These are phyloP conservation scores for Saccostrea echinata DNA, from an alignment of 1,140 invertebrate genomes.

Conservation along the genomic window DNA sequence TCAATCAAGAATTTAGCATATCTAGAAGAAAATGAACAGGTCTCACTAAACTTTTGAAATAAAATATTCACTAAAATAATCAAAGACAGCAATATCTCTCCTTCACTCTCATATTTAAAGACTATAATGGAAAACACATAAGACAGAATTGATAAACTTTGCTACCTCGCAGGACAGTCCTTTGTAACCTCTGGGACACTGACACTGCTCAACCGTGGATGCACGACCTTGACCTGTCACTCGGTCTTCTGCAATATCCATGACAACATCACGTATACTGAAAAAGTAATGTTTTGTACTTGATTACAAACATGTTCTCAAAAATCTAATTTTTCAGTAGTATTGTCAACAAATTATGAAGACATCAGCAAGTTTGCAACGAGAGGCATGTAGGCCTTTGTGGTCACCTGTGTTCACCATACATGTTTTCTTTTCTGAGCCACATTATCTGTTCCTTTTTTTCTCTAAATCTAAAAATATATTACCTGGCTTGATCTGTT, in stretches of 20 bases:
- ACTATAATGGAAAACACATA: not conserved
- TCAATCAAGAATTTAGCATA: no score
- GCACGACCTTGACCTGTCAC: slow-evolving; percentile 78
- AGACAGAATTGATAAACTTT: not conserved
- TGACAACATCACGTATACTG: slow-evolving; percentile 76
- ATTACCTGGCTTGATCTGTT: slow-evolving; percentile 88
- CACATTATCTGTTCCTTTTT: no score
- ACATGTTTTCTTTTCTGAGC: no score
- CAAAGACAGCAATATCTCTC: no score
- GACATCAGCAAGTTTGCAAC: no score
- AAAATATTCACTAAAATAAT: no score
- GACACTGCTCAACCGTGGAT: slow-evolving; percentile 89
- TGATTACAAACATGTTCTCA: not conserved
- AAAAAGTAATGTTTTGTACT: not conserved
- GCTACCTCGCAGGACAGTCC: slow-evolving; percentile 87
- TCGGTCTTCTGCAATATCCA: slow-evolving; percentile 77
- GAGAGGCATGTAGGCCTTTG: no score
- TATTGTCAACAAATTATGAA: not conserved
- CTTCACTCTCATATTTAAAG: no score
- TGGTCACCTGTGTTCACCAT: no score
- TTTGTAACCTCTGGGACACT: slow-evolving; percentile 91
- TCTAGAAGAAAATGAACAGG: no score
- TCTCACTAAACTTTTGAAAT: no score
- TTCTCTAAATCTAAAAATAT: not conserved
- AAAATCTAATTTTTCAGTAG: not conserved